Percentiles rank a stretch among this genome's conserved stretches.
phyloP scores from a whole-genome alignment of 53 echinoderm and acorn worm genomes.

The Henricia sp. region DNA sequence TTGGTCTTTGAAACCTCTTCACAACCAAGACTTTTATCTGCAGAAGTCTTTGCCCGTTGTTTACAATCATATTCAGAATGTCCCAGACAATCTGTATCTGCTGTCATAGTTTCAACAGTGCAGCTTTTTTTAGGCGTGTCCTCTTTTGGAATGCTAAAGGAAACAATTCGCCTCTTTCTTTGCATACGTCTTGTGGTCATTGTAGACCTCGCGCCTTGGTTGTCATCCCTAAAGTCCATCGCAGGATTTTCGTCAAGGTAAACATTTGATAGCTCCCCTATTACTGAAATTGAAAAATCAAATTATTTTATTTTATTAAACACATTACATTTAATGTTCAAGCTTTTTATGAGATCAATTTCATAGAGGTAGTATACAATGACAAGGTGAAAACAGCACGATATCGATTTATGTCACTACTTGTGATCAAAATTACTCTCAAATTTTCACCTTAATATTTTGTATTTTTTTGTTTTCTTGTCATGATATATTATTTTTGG shows the following conservation, averaged over 20 bases:
- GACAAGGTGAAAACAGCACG: not conserved
- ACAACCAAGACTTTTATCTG: not conserved
- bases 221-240: not conserved
- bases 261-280: not conserved
- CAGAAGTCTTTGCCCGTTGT: not conserved
- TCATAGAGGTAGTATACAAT: not conserved
- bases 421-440: no score
- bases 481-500: no score
- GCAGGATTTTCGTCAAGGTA: not conserved
- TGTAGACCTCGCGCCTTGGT: not conserved
- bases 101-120: not conserved
- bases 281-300: not conserved
- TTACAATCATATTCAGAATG: not conserved
- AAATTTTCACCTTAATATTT: no score
- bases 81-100: not conserved
- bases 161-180: constrained; percentile 72
- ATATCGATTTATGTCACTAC: not conserved
- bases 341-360: not conserved
- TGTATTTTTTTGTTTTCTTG: no score
- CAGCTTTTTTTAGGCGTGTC: not conserved
- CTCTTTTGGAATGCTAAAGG: constrained; percentile 60
- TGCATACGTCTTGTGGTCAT: constrained; percentile 1
- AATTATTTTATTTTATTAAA: not conserved
- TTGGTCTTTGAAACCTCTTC: not conserved
- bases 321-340: not conserved